Evolutionary conservation across 2,888 invertebrate genomes (phyloP), one percentile per base, ranked within the genome.

Genomic region (Erpobdella octoculata): DNA sequence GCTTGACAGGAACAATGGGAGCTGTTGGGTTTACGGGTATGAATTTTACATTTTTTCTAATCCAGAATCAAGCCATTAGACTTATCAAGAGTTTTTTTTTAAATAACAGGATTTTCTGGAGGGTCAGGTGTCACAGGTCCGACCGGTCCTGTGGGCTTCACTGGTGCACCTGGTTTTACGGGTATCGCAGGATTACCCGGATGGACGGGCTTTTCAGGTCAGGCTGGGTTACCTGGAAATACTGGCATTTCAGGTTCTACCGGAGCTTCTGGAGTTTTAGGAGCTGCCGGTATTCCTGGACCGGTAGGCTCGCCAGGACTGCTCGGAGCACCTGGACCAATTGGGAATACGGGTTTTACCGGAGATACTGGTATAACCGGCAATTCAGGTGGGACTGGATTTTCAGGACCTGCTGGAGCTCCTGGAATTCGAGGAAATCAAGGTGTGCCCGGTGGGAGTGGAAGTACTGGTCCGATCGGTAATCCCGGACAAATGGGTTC

Each of bases 31-130:
- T 48, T 37, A 21, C 62, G 15, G 73, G 73, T 2, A 73, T 53
- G 66, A 62, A 46, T 41, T 79, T 79, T 64, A 73, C 73, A 21
- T 76, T 78, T 8, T 80, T 80, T 67, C 74, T 75, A 2, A n/a
- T n/a, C n/a, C n/a, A n/a, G n/a, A n/a, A n/a, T n/a, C n/a, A n/a
- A n/a, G 35, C 65, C 69, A 33, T 35, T 37, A 37, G 73, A 74
- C 15, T 37, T n/a, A n/a, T n/a, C 59, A 48, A 38, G 36, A 53
- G 75, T 74, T 21, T 61, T 67, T 28, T 6, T 12, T 38, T 74
- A 74, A 25, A 28, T 68, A 15, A 5, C 58, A 64, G 74, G 75
- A 9, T 31, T 41, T 9, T 21, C 66, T 35, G 77, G 77, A 67
- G 62, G 59, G 36, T 15, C 31, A 53, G 74, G 74, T 4, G 58